Evolutionary conservation across 2,113 vertebrate species (phyloP), one percentile per base, ranked within the genome.

Genomic region (Triplophysa siluroides): DNA sequence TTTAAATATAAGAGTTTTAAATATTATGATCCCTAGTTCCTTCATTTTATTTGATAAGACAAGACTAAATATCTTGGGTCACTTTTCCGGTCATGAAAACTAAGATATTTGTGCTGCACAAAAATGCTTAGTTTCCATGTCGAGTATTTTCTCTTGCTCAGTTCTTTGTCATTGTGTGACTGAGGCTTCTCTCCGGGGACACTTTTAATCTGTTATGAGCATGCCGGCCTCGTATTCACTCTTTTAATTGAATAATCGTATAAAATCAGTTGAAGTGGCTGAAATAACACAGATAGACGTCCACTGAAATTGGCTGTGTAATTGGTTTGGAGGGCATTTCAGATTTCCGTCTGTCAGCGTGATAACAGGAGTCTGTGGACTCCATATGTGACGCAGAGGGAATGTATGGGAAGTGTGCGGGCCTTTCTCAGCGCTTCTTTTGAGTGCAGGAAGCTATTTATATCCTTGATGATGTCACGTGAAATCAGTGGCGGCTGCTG

Each of bases 221-320:
- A 47, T 67, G 10, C 21, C 24, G 5, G 60, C 26, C 23, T 54
- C 1, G 8, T 56, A 54, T 56, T 80, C 58, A 61, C 45, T 74
- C n/a, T 63, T 47, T 65, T 64, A 83, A 78, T 74, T 75, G 76
- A 79, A 66, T 62, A 69, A 75, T 16, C 18, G 21, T 62, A 62
- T 75, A 38, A 24, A 75, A 75, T 75, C 38, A 7, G 1, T 45
- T 45, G 38, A 10, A 62, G 72, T 75, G 72, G 38, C 43, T 75
- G 21, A 4, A 75, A 75, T 75, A 75, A 45, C 58, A 62, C 19
- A 47, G 72, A 75, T 45, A 62, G 72, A 75, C 21, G 2, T 47
- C 18, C 14, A 52, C 8, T 62, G 56, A 75, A 62, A 62, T 26
- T 75, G 58, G 12, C 72, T 2, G 62, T 26, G 45, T 75, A 75